Evolutionary conservation across 2,888 invertebrate species (phyloP).

Genomic region (Taphrorychus bicolor): DNA sequence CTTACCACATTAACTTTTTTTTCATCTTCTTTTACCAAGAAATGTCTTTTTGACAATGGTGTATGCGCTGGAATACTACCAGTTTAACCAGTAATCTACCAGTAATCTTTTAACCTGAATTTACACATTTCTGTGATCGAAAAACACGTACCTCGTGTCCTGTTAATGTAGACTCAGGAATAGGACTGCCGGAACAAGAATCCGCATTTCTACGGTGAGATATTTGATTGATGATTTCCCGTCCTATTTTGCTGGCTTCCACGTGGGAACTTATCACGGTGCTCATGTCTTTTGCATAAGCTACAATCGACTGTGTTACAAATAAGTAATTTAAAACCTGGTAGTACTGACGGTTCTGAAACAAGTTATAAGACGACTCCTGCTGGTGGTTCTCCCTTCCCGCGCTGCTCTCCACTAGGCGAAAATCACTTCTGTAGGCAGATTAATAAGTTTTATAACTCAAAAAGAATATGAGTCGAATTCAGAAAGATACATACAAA

Average conservation of each 20-base stretch:
- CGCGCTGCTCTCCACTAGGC: slow-evolving; percentile 62
- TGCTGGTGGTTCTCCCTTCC: slow-evolving; percentile 59
- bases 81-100: too few species aligned
- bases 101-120: slow-evolving; percentile 42
- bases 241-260: slow-evolving; percentile 85
- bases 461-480: not conserved
- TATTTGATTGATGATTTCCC: slow-evolving; percentile 83
- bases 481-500: slow-evolving; percentile 61
- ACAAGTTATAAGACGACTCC: slow-evolving; percentile 63
- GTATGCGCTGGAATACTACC: too few species aligned
- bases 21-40: too few species aligned
- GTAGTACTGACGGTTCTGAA: slow-evolving; percentile 62
- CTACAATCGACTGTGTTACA: slow-evolving; percentile 36
- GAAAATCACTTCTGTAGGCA: slow-evolving; percentile 59
- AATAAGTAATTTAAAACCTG: not conserved
- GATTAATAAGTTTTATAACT: slow-evolving; percentile 22
- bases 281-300: slow-evolving; percentile 71
- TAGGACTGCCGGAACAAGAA: slow-evolving; percentile 54
- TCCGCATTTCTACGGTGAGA: slow-evolving; percentile 59
- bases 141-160: slow-evolving; percentile 38
- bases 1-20: too few species aligned
- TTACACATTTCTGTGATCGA: slow-evolving; percentile 4
- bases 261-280: slow-evolving; percentile 76
- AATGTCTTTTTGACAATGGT: too few species aligned
- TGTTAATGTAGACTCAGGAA: slow-evolving; percentile 55